phyloP scores from a whole-genome alignment of 2,113 vertebrate species.

The Tragelaphus buxtoni region DNA sequence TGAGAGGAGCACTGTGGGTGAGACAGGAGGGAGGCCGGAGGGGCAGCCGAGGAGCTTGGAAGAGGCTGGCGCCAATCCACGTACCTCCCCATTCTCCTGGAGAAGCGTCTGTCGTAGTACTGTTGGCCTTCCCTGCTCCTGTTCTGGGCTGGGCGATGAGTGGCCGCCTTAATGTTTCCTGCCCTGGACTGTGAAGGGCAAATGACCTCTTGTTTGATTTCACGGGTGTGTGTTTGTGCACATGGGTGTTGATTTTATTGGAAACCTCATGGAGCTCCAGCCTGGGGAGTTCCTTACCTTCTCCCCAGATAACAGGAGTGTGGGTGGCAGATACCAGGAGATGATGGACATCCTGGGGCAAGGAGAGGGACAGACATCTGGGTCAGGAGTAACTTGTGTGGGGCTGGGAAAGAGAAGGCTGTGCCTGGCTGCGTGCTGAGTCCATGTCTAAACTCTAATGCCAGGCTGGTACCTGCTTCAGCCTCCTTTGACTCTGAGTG shows the following conservation, averaged over 20 bases:
- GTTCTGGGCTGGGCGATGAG: not conserved
- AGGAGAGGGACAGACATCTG: not conserved
- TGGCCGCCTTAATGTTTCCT: too few relatives aligned
- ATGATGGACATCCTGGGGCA: fast-evolving
- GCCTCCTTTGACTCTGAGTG: not conserved
- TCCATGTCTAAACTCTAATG: fast-evolving
- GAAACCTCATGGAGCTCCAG: not conserved
- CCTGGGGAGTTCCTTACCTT: not conserved
- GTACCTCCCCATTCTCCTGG: fast-evolving
- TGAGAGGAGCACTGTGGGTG: not conserved
- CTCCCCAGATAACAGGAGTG: not conserved
- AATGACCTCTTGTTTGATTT: not conserved
- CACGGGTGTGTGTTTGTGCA: not conserved
- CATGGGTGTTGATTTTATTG: not conserved
- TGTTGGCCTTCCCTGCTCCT: fast-evolving
- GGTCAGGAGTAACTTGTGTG: not conserved
- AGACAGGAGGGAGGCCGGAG: fast-evolving
- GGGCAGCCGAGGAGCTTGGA: not conserved
- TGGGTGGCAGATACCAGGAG: not conserved
- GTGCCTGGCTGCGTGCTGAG: fast-evolving
- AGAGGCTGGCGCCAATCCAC: not conserved
- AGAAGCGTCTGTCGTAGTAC: not conserved
- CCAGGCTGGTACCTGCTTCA: not conserved
- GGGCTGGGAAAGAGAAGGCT: not conserved
- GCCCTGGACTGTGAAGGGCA: not conserved